Evolutionary conservation across 2,888 invertebrate species (phyloP), one percentile per base, ranked within the genome.

Genomic region (Leptinotarsa peninsularis): DNA sequence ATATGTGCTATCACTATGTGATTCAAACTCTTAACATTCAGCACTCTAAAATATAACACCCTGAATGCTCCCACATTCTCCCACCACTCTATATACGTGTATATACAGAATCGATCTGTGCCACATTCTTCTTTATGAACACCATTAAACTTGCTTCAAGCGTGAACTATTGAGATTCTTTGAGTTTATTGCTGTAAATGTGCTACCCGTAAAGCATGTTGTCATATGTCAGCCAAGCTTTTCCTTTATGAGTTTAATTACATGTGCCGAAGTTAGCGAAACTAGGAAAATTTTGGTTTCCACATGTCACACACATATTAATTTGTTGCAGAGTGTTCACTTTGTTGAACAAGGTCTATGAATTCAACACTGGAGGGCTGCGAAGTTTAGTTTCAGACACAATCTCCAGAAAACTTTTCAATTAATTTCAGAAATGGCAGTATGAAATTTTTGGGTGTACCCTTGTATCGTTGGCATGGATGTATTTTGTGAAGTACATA

Each of bases 191-290:
- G 14, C 50, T 49, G 21, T 69, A 13, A 63, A 72, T 72, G 56
- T 56, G 17, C 43, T 43, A n/a, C 18, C 23, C 23, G 56, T 74
- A 56, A 74, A 73, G 68, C 66, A 63, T 56, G 66, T 21, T 74
- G 74, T 70, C 76, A 74, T 63, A 66, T 58, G 66, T 76, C 74
- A 74, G 63, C 68, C 72, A 49, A 71, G 72, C 70, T 69, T 76
- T 69, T 76, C 76, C 74, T 76, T 76, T 72, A 76, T 76, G 63
- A 72, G 71, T 74, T 76, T 68, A 76, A 76, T 76, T 74, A 76
- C 76, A 66, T 69, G 71, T 70, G 66, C 56, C 72, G 67, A 76
- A 76, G 76, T 76, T 76, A 50, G 72, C 68, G 74, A 76, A 74
- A 74, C 76, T 58, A 49, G 54, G 76, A 72, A 76, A 76, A 76